Conservation (phyloP, 2,888 invertebrate genomes). For the Notodonta ziczac region DNA sequence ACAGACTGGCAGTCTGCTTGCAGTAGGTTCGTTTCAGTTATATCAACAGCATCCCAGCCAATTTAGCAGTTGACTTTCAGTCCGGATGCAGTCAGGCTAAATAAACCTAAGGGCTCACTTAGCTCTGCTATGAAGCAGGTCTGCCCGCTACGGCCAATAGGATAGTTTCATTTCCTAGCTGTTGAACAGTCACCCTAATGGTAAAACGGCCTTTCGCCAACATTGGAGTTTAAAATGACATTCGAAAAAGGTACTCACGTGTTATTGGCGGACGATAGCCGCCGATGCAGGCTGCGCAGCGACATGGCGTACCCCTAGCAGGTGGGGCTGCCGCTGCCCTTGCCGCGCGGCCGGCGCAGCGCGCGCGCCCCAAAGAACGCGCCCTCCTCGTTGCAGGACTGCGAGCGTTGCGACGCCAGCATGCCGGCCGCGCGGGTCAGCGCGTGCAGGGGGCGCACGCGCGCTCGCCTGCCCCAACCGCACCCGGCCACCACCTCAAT, state of each 20-base stretch:
- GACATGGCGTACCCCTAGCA: conserved; percentile 87
- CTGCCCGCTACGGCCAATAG: too few species aligned
- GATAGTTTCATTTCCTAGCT: too few species aligned
- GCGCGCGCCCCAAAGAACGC: conserved; percentile 83
- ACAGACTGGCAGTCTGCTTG: too few species aligned
- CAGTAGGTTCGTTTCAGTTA: too few species aligned
- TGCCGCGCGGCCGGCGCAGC: conserved; percentile 84
- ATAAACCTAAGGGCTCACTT: too few species aligned
- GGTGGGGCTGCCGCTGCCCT: conserved; percentile 84
- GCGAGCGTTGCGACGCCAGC: conserved; percentile 82
- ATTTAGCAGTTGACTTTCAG: too few species aligned
- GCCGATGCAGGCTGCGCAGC: conserved; percentile 87
- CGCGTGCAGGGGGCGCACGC: conserved; percentile 81
- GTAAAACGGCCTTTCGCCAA: too few species aligned
- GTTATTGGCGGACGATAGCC: conserved; percentile 85
- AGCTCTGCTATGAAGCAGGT: too few species aligned
- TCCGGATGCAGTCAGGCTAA: too few species aligned
- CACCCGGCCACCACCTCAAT: conserved; percentile 82
- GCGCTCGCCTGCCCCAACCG: conserved; percentile 82
- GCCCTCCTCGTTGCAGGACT: conserved; percentile 83
- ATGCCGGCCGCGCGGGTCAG: conserved; percentile 78
- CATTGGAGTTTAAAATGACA: too few species aligned
- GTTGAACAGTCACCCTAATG: too few species aligned
- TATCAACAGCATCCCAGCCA: too few species aligned
- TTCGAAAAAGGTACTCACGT: conserved; percentile 72